Percentiles rank a stretch among this genome's conserved stretches.
Evolutionary conservation across 2,113 vertebrate species (phyloP).

Genomic region (Eurypyga helias): DNA sequence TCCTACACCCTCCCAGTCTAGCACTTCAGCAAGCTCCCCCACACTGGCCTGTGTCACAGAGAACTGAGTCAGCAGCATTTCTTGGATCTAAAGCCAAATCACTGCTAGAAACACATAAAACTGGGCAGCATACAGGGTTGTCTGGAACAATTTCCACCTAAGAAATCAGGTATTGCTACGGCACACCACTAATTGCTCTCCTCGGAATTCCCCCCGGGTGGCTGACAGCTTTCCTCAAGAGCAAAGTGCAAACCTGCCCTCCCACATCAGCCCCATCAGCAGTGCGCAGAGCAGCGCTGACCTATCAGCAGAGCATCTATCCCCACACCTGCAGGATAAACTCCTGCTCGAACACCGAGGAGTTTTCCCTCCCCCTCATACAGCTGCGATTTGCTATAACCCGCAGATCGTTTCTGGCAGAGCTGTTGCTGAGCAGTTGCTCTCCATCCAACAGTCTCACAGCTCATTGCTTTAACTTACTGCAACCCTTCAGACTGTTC

Average conservation of each 20-base stretch:
- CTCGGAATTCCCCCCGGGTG: background rate
- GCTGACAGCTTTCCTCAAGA: background rate
- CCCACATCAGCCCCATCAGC: background rate
- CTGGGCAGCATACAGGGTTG: background rate
- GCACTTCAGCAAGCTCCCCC: background rate
- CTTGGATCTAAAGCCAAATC: background rate
- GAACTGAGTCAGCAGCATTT: background rate
- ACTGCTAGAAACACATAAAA: background rate
- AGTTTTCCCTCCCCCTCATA: accelerated
- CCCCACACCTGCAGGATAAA: background rate
- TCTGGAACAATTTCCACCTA: background rate
- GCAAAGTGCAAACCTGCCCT: background rate
- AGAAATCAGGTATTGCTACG: background rate
- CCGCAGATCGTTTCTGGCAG: background rate
- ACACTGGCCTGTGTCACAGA: background rate
- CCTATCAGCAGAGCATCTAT: background rate
- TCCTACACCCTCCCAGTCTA: background rate
- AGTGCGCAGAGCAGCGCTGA: too few relatives aligned
- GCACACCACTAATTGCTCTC: background rate
- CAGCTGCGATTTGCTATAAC: background rate
- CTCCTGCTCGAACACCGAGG: background rate
- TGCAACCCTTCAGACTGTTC: background rate
- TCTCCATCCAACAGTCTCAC: background rate
- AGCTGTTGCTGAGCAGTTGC: background rate
- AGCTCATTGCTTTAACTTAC: background rate